Evolutionary conservation across 2,888 invertebrate species (phyloP).

Genomic region (Smittia aterrima): DNA sequence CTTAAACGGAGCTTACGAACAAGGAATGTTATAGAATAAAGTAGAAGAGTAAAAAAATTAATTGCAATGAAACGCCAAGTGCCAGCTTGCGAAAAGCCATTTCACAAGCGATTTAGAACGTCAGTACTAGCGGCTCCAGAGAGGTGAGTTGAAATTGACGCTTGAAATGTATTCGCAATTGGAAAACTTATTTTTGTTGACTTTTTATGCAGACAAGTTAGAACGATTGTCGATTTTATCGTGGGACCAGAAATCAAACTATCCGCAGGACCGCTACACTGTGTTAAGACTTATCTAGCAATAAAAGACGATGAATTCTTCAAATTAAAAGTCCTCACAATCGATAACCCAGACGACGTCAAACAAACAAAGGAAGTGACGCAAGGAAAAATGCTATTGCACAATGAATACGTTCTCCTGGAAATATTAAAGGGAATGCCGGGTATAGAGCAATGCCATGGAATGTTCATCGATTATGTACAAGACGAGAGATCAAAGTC

Average conservation of each 20-base stretch:
- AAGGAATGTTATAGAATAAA: no score
- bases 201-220: neutral
- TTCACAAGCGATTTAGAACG: neutral
- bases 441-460: slow-evolving; percentile 75
- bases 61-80: slow-evolving; percentile 23
- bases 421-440: slow-evolving; percentile 67
- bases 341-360: neutral
- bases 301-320: slow-evolving; percentile 69
- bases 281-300: slow-evolving; percentile 73
- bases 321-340: slow-evolving; percentile 61
- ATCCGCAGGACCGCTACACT: slow-evolving; percentile 46
- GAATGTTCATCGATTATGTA: slow-evolving; percentile 66
- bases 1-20: no score
- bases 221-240: slow-evolving; percentile 13
- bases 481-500: slow-evolving; percentile 61
- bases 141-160: neutral
- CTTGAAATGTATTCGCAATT: neutral
- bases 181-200: no score
- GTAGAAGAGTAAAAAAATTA: no score
- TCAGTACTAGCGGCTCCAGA: neutral
- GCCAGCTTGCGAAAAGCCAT: neutral
- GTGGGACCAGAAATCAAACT: slow-evolving; percentile 33
- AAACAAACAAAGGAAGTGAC: slow-evolving; percentile 53
- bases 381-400: slow-evolving; percentile 75
- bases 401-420: slow-evolving; percentile 72